These are phyloP conservation scores for Brotula barbata DNA, from an alignment of 2,797 vertebrate species.

Conservation along the genomic window DNA sequence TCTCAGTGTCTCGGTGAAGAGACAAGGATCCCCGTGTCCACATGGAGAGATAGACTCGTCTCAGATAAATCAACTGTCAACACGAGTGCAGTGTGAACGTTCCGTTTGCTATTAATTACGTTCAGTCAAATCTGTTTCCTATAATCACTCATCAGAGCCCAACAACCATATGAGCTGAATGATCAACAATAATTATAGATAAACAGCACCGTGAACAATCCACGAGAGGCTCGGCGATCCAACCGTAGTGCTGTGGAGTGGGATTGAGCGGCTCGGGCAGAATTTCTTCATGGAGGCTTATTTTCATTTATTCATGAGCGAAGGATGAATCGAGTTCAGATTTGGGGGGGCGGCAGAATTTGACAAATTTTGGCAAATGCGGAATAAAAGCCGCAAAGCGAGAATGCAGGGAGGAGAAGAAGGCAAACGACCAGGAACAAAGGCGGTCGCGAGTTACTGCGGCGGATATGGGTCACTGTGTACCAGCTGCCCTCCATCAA, in stretches of 20 bases:
- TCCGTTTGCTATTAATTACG: not conserved
- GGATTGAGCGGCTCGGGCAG: too few species aligned
- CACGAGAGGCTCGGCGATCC: too few species aligned
- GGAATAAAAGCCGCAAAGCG: not conserved
- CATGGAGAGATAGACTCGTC: too few species aligned
- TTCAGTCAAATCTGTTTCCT: not conserved
- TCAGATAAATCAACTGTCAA: not conserved
- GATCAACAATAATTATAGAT: not conserved
- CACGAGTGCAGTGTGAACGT: not conserved
- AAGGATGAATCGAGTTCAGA: not conserved
- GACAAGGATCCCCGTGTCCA: too few species aligned
- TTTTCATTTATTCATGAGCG: too few species aligned
- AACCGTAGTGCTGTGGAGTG: too few species aligned
- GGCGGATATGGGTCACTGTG: slow-evolving; percentile 55
- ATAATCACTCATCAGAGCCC: not conserved
- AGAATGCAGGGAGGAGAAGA: slow-evolving; percentile 10
- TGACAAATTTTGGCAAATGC: slow-evolving; percentile 4
- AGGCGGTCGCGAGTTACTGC: slow-evolving; percentile 48
- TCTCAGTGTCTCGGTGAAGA: too few species aligned
- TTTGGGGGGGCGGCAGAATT: not conserved
- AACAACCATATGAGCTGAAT: not conserved
- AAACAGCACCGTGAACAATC: not conserved
- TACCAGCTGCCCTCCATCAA: slow-evolving; percentile 63
- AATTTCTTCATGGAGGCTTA: too few species aligned
- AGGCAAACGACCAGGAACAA: slow-evolving; percentile 41